Evolutionary conservation across 2,113 vertebrate species (phyloP).

Genomic region (Syngnathus floridae): DNA sequence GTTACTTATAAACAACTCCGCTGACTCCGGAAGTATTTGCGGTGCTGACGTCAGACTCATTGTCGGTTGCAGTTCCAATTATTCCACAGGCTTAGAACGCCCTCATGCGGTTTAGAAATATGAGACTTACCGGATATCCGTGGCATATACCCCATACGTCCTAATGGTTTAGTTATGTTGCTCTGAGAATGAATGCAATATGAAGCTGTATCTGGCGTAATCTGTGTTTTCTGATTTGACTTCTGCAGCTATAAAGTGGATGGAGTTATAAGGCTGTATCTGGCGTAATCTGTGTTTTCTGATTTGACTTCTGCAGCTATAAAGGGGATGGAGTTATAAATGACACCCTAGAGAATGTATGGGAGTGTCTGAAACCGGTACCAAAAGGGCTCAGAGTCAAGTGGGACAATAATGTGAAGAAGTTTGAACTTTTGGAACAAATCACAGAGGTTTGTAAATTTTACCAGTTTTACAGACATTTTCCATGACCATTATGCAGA

Average conservation of each 20-base stretch:
- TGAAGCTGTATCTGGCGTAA: background rate
- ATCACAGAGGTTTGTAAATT: conserved; percentile 74
- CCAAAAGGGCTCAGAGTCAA: conserved; percentile 77
- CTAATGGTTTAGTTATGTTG: no score
- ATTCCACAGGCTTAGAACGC: no score
- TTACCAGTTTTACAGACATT: background rate
- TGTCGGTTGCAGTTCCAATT: no score
- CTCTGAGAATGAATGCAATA: background rate
- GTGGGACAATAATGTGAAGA: conserved; percentile 89
- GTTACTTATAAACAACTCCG: no score
- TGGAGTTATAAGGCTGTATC: conserved; percentile 61
- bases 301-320: conserved; percentile 70
- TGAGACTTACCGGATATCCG: no score
- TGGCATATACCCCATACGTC: no score
- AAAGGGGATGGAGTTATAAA: conserved; percentile 78
- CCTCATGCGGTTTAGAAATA: no score
- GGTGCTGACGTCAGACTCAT: no score
- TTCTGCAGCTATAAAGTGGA: conserved; percentile 82
- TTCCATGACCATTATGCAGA: no score
- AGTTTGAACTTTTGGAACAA: conserved; percentile 77
- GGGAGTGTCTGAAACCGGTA: conserved; percentile 83
- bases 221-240: background rate
- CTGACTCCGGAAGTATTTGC: no score
- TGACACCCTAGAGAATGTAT: conserved; percentile 71
- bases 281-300: conserved; percentile 5